These are phyloP conservation scores for Megatriorchis doriae DNA, from an alignment of 2,113 vertebrate genomes.

Conservation along the genomic window DNA sequence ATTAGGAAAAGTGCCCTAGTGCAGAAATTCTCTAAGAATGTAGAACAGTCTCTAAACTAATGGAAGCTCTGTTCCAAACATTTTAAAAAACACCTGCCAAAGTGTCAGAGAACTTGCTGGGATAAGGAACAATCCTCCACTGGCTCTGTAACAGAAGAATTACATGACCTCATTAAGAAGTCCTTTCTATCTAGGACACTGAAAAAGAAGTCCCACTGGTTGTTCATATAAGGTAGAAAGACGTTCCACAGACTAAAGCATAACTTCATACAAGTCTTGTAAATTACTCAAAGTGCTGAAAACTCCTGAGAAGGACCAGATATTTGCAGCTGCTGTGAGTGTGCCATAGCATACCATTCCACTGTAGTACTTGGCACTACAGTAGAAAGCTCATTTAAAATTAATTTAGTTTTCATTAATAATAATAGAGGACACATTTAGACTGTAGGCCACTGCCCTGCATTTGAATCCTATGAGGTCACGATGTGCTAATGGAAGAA, in stretches of 20 bases:
- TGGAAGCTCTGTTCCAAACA: background rate
- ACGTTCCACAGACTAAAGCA: background rate
- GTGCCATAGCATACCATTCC: background rate
- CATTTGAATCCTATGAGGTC: constrained; percentile 25
- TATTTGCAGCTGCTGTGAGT: constrained; percentile 20
- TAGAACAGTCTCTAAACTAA: background rate
- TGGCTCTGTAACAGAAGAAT: constrained; percentile 8
- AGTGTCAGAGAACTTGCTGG: background rate
- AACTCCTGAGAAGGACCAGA: constrained; percentile 59
- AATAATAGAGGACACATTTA: constrained; percentile 3
- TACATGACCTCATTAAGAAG: constrained; percentile 17
- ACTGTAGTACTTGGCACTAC: background rate
- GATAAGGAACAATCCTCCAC: background rate
- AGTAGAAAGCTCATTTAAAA: constrained; percentile 21
- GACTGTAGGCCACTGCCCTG: background rate
- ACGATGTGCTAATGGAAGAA: background rate
- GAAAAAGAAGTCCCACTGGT: background rate
- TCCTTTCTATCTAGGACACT: constrained; percentile 4
- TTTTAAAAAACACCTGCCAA: background rate
- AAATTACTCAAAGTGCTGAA: constrained; percentile 49
- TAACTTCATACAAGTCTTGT: constrained; percentile 18
- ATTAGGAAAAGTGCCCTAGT: background rate
- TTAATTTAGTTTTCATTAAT: constrained; percentile 28
- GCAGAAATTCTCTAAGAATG: background rate
- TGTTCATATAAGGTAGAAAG: constrained; percentile 61